A percentile compares a stretch with the other conserved stretches of the same genome.
Evolutionary conservation across 2,797 vertebrate genomes (phyloP).

Genomic region (Cynopterus sphinx): DNA sequence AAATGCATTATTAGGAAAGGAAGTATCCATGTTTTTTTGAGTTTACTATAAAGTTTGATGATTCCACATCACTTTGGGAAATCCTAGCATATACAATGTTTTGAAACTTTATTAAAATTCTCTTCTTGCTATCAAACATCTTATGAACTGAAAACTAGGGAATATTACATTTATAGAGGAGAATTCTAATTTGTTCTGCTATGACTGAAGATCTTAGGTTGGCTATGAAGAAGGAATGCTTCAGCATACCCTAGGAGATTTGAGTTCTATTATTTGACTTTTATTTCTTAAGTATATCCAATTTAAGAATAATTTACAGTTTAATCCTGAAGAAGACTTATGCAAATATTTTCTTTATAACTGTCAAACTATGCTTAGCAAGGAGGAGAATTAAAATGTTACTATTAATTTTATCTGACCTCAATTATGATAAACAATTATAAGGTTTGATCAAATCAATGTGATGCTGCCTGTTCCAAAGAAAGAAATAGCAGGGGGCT

Average conservation of each 20-base stretch:
- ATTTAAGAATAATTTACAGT: neutral
- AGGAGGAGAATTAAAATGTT: conserved; percentile 5
- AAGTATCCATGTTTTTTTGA: neutral
- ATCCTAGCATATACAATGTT: neutral
- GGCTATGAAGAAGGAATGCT: neutral
- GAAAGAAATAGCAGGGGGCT: neutral
- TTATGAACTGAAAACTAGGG: neutral
- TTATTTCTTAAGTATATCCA: neutral
- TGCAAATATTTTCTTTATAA: neutral
- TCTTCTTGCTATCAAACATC: neutral
- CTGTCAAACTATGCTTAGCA: neutral
- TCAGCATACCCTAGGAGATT: neutral
- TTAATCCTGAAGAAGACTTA: neutral
- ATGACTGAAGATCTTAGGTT: neutral
- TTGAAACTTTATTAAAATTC: neutral
- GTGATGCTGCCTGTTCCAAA: neutral
- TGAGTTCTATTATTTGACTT: neutral
- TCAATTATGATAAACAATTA: neutral
- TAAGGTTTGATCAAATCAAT: neutral
- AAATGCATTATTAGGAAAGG: neutral
- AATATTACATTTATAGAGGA: neutral
- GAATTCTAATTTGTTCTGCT: neutral
- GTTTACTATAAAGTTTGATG: conserved; percentile 9
- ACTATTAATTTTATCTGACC: neutral
- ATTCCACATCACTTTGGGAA: neutral